These are phyloP conservation scores for Ephydatia muelleri DNA, from an alignment of 37 sponge, comb jelly and placozoan genomes.

Conservation along the genomic window DNA sequence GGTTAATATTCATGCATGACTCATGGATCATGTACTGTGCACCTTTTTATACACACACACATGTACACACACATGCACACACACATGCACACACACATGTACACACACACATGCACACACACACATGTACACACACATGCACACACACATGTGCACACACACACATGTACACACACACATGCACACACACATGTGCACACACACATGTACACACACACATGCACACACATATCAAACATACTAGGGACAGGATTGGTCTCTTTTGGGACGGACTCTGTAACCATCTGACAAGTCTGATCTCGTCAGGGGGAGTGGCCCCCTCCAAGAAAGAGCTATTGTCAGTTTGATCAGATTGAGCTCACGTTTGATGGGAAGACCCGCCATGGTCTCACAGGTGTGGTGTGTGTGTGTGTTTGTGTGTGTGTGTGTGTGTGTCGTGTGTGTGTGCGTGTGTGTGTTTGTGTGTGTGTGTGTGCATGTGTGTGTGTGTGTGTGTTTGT, in stretches of 20 bases:
- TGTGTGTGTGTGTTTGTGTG: not conserved
- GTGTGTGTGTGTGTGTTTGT: conserved; percentile 41
- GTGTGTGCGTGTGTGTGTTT: too few species aligned
- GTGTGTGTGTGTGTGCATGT: too few species aligned
- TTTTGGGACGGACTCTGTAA: conserved; percentile 48
- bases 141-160: not conserved
- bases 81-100: not conserved
- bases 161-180: too few species aligned
- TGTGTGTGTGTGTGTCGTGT: not conserved
- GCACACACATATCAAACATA: not conserved
- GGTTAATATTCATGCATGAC: too few species aligned
- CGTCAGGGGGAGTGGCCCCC: conserved; percentile 6
- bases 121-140: not conserved
- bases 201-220: conserved; percentile 3
- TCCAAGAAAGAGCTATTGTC: too few species aligned
- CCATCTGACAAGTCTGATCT: conserved; percentile 17
- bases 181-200: too few species aligned
- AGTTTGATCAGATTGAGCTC: conserved; percentile 61
- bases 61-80: too few species aligned
- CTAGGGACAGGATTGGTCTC: not conserved
- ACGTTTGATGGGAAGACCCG: conserved; percentile 50
- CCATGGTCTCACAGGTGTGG: not conserved
- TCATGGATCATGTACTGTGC: too few species aligned
- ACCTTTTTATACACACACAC: too few species aligned
- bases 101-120: not conserved